Evolutionary conservation across 2,888 invertebrate genomes (phyloP).

Genomic region (Idaea dimidiata): DNA sequence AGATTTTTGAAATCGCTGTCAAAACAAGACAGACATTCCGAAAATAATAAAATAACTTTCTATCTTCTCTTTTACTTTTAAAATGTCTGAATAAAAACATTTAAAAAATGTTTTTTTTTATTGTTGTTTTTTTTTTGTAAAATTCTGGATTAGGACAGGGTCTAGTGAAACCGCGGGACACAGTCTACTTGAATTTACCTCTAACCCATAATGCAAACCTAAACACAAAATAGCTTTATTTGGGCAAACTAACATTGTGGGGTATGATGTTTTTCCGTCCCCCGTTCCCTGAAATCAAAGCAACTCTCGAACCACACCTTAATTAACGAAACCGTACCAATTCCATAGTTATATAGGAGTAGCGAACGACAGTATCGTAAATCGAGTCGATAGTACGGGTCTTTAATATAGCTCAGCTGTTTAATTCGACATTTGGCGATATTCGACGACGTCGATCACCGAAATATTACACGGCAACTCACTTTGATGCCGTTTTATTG

Average conservation of each 20-base stretch:
- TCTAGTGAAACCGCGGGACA: too few relatives aligned
- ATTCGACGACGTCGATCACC: background rate
- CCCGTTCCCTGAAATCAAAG: background rate
- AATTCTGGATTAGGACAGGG: too few relatives aligned
- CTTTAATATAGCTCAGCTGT: background rate
- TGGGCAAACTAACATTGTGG: too few relatives aligned
- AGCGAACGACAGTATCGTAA: constrained; percentile 19
- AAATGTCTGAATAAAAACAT: too few relatives aligned
- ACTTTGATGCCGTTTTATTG: background rate
- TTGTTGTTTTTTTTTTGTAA: too few relatives aligned
- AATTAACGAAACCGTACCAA: constrained; percentile 34
- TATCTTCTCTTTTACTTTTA: background rate
- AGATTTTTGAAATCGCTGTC: background rate
- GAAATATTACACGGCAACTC: background rate
- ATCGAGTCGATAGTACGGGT: constrained; percentile 9
- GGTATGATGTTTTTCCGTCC: background rate
- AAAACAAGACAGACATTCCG: background rate
- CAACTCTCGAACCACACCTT: background rate
- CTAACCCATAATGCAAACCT: too few relatives aligned
- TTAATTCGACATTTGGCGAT: background rate
- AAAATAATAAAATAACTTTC: background rate
- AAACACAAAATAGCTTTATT: too few relatives aligned
- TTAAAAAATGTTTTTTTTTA: too few relatives aligned
- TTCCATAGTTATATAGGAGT: constrained; percentile 29
- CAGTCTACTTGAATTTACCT: too few relatives aligned